Evolutionary conservation across 2,888 invertebrate genomes (phyloP).

Genomic region (Epicampocera succincta): DNA sequence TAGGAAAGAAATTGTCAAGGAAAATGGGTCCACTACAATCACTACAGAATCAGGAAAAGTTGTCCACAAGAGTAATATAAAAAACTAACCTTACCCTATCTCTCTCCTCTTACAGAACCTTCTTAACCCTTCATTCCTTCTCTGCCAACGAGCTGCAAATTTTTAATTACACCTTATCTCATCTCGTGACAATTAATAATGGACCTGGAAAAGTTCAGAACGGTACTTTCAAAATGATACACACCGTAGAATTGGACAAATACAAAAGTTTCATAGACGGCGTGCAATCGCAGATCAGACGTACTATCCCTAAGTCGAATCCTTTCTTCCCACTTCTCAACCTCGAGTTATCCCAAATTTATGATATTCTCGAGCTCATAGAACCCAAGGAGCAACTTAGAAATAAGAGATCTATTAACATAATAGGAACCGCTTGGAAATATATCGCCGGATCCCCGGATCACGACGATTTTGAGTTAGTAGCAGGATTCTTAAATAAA

Average conservation of each 20-base stretch:
- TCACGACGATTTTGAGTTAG: constrained; percentile 22
- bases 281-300: constrained; percentile 21
- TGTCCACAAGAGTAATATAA: constrained; percentile 45
- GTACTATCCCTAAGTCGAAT: constrained; percentile 30
- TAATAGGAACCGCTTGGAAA: constrained; percentile 13
- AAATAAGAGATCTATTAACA: constrained; percentile 2
- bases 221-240: constrained; percentile 23
- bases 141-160: constrained; percentile 22
- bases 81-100: constrained; percentile 39
- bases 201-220: constrained; percentile 29
- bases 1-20: constrained; percentile 38
- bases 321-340: constrained; percentile 27
- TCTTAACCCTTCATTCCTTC: constrained; percentile 17
- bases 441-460: constrained; percentile 1
- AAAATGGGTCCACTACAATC: constrained; percentile 27
- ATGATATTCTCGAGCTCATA: constrained; percentile 24
- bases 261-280: constrained; percentile 36
- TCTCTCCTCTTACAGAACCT: constrained; percentile 4
- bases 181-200: constrained; percentile 20
- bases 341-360: constrained; percentile 32
- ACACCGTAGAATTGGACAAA: constrained; percentile 26
- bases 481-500: constrained; percentile 8
- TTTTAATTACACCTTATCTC: constrained; percentile 19
- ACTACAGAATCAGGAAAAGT: constrained; percentile 42
- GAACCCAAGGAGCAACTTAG: constrained; percentile 22